A percentile compares a stretch with the other conserved stretches of the same genome.
These are phyloP conservation scores for Drosophila sulfurigaster DNA, from an alignment of 1,140 invertebrate genomes.

Conservation along the genomic window DNA sequence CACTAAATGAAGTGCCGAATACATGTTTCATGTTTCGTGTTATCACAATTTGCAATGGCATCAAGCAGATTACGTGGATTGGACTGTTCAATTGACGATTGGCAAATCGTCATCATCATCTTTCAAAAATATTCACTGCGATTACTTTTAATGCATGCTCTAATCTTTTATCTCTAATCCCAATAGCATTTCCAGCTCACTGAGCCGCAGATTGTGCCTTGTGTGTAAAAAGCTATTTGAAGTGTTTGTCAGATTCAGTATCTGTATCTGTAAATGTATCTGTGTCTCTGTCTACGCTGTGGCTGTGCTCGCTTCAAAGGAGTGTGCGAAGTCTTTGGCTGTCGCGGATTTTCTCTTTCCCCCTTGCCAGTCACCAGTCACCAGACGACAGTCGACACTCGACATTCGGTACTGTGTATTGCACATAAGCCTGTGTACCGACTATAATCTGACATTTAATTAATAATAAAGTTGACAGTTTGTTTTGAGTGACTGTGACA, in stretches of 20 bases:
- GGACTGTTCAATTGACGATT: conserved; percentile 42
- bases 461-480: conserved; percentile 84
- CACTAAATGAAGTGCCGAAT: conserved; percentile 56
- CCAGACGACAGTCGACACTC: conserved; percentile 2
- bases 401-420: conserved; percentile 28
- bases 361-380: conserved; percentile 17
- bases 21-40: conserved; percentile 22
- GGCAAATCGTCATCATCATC: conserved; percentile 60
- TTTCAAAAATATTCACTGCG: conserved; percentile 69
- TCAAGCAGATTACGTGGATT: conserved; percentile 37
- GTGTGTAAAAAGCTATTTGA: conserved; percentile 52
- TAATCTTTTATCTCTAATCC: conserved; percentile 59
- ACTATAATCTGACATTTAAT: conserved; percentile 84
- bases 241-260: conserved; percentile 64
- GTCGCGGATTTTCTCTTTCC: conserved; percentile 53
- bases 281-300: conserved; percentile 24
- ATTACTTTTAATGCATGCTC: conserved; percentile 62
- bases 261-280: conserved; percentile 31
- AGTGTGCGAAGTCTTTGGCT: conserved; percentile 70
- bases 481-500: conserved; percentile 83
- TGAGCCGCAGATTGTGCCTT: conserved; percentile 54
- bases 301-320: conserved; percentile 64
- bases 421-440: conserved; percentile 48
- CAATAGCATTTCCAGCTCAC: conserved; percentile 67
- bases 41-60: conserved; percentile 28